Conservation (phyloP, 2,797 vertebrate genomes). For the Hozukius guyotensis region DNA sequence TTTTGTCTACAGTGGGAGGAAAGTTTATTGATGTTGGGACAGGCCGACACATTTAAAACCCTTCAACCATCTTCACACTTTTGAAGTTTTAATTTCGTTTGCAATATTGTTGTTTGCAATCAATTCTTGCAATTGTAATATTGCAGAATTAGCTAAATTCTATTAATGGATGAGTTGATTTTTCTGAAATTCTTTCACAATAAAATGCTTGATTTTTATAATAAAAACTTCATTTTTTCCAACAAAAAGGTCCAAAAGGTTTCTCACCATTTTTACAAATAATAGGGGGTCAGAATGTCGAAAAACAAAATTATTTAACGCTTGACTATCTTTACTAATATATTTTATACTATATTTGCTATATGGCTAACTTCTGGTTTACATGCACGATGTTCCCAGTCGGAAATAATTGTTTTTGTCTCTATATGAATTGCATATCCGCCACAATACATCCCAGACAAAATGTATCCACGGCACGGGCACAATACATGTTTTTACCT, state of each 20-base stretch:
- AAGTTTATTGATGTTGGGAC: slow-evolving; percentile 11
- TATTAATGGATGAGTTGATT: no score
- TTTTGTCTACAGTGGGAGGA: slow-evolving; percentile 51
- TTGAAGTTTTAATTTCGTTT: not conserved
- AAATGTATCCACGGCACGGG: not conserved
- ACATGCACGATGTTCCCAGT: not conserved
- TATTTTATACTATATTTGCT: not conserved
- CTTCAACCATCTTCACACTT: not conserved
- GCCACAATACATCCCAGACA: not conserved
- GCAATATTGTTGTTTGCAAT: not conserved
- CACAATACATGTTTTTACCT: not conserved
- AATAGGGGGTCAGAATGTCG: not conserved
- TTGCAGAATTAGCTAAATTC: not conserved
- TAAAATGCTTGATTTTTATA: not conserved
- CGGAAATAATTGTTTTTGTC: not conserved
- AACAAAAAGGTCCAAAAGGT: not conserved
- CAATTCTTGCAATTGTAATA: not conserved
- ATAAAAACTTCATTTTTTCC: not conserved
- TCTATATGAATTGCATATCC: not conserved
- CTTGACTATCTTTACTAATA: not conserved
- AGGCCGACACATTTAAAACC: not conserved
- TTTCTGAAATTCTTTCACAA: not conserved
- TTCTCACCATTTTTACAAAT: not conserved
- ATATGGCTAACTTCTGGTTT: not conserved
- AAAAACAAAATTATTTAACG: not conserved